A percentile compares a stretch with the other conserved stretches of the same genome.
Evolutionary conservation across 1,140 invertebrate species (phyloP).

Genomic region (Marisa cornuarietis): DNA sequence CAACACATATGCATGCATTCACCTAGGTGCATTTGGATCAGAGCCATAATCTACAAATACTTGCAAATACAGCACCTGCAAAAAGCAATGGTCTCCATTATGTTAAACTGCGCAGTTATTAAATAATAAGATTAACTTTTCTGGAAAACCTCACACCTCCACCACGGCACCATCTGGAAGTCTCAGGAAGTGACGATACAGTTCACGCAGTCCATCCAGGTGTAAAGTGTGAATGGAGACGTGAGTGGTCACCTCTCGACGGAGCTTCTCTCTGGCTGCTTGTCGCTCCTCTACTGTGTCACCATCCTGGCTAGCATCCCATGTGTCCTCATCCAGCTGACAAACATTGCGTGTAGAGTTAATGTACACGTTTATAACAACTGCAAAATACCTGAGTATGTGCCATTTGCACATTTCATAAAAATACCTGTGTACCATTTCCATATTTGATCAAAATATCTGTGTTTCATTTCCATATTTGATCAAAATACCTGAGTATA

Average conservation of each 20-base stretch:
- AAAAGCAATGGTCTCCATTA: no score
- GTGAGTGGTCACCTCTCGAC: conserved; percentile 61
- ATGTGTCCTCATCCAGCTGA: conserved; percentile 54
- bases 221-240: conserved; percentile 61
- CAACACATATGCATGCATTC: background rate
- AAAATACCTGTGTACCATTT: background rate
- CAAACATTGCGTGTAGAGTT: background rate
- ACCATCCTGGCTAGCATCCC: conserved; percentile 37
- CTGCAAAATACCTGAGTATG: background rate
- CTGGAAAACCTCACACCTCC: conserved; percentile 43
- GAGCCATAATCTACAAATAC: background rate
- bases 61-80: no score
- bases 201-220: conserved; percentile 59
- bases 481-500: no score
- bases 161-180: conserved; percentile 62
- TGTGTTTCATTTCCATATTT: no score
- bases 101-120: no score
- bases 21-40: background rate
- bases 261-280: conserved; percentile 31
- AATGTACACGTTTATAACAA: background rate
- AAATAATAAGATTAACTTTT: no score
- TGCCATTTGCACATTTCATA: background rate
- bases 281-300: conserved; percentile 34
- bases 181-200: conserved; percentile 61
- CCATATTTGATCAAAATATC: no score